A percentile compares a stretch with the other conserved stretches of the same genome.
These are phyloP conservation scores for Calephelis nemesis DNA, from an alignment of 1,140 invertebrate genomes.

Conservation along the genomic window DNA sequence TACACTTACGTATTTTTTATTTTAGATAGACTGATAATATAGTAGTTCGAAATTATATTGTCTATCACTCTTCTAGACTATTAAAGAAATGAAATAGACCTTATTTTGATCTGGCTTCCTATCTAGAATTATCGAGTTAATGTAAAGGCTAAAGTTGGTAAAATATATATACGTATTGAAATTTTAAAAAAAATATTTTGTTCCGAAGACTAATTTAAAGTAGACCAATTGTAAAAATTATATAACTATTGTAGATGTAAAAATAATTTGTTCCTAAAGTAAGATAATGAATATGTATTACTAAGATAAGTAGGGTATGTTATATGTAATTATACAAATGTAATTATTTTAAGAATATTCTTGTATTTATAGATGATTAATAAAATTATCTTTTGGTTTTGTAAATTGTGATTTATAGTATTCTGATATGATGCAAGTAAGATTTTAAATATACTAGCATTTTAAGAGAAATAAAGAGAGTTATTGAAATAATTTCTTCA, in stretches of 20 bases:
- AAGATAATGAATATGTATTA: slow-evolving; percentile 28
- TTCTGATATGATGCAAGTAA: slow-evolving; percentile 4
- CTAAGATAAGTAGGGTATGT: neutral
- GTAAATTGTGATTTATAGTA: slow-evolving; percentile 1
- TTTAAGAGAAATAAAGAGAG: slow-evolving; percentile 8
- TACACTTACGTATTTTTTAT: too few species aligned
- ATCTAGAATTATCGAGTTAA: too few species aligned
- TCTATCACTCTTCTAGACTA: too few species aligned
- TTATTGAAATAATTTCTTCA: neutral
- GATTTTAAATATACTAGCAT: slow-evolving; percentile 7
- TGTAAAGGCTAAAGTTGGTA: neutral
- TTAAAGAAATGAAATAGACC: too few species aligned
- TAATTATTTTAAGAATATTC: neutral
- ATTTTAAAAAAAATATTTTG: slow-evolving; percentile 8
- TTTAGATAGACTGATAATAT: too few species aligned
- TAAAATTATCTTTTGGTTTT: slow-evolving; percentile 1
- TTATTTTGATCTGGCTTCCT: too few species aligned
- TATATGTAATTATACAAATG: neutral
- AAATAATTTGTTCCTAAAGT: slow-evolving; percentile 29
- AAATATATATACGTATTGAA: neutral
- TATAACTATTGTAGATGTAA: neutral
- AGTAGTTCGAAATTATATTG: too few species aligned
- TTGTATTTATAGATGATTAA: slow-evolving; percentile 7
- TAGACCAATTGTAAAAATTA: slow-evolving; percentile 14
- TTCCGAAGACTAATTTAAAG: slow-evolving; percentile 19